Conservation (phyloP, 2,888 invertebrate species). For the Megamerina dolium region DNA sequence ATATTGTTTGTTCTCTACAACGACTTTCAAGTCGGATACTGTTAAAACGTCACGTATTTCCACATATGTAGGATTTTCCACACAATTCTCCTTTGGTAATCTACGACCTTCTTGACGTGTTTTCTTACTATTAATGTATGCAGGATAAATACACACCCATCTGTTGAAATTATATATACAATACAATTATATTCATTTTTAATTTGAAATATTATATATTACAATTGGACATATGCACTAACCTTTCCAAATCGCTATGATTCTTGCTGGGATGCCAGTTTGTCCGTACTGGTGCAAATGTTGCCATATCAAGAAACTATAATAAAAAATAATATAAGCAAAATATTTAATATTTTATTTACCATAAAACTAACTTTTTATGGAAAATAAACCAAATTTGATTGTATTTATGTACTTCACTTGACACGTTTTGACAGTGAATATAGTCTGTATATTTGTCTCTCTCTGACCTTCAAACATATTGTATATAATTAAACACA, state of each 20-base stretch:
- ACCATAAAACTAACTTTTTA: no score
- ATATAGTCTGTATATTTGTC: no score
- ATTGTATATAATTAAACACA: no score
- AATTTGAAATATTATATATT: neutral
- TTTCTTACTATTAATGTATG: constrained; percentile 91
- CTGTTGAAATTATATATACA: no score
- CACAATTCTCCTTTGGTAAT: constrained; percentile 75
- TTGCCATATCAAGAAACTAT: neutral
- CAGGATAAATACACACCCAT: constrained; percentile 96
- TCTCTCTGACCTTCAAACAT: no score
- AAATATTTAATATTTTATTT: no score
- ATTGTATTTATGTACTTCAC: no score
- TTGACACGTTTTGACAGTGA: no score
- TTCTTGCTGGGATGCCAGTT: constrained; percentile 71
- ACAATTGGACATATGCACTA: constrained; percentile 3
- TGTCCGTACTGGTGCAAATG: constrained; percentile 49
- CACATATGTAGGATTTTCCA: constrained; percentile 91
- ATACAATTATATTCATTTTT: neutral
- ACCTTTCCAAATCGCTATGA: constrained; percentile 75
- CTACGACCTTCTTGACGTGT: constrained; percentile 83
- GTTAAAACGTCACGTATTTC: constrained; percentile 91
- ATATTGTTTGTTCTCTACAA: constrained; percentile 89
- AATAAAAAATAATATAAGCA: neutral
- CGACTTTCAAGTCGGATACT: constrained; percentile 75
- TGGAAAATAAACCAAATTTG: neutral